Conservation (phyloP, 2,888 invertebrate species). For the Leptopilina drosophilae region DNA sequence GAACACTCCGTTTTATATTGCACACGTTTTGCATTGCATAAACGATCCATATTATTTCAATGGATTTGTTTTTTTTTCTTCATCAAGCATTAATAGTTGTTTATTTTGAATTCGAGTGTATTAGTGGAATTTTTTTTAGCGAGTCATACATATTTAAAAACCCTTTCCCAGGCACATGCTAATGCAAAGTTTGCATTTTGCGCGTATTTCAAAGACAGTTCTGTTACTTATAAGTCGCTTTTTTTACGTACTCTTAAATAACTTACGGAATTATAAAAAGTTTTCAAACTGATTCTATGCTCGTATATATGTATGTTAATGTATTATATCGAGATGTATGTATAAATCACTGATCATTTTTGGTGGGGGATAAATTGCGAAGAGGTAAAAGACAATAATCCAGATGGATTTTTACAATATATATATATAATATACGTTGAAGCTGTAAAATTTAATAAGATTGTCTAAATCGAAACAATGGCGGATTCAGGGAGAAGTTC, state of each 20-base stretch:
- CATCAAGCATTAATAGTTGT: constrained; percentile 20
- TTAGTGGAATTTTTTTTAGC: constrained; percentile 22
- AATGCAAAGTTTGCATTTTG: constrained; percentile 35
- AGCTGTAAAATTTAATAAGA: constrained; percentile 36
- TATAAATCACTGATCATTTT: constrained; percentile 34
- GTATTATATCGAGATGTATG: constrained; percentile 32
- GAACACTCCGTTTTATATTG: constrained; percentile 34
- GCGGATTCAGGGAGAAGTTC: not conserved
- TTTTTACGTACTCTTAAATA: constrained; percentile 26
- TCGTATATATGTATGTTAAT: constrained; percentile 39
- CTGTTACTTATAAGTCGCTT: constrained; percentile 34
- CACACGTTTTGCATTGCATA: constrained; percentile 12
- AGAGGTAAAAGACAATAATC: constrained; percentile 37
- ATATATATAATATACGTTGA: not conserved
- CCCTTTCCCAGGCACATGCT: constrained; percentile 54
- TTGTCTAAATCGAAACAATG: constrained; percentile 31
- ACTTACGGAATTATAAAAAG: constrained; percentile 35
- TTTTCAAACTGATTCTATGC: constrained; percentile 37
- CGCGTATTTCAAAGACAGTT: constrained; percentile 40
- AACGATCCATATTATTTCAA: not conserved
- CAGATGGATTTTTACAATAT: constrained; percentile 26
- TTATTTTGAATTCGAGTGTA: constrained; percentile 13
- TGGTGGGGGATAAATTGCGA: constrained; percentile 5
- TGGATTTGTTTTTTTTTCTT: not conserved
- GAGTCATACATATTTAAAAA: constrained; percentile 37